Base-by-base conservation (phyloP, 2,888 invertebrate species). In the Sarcophaga rosellei region DNA sequence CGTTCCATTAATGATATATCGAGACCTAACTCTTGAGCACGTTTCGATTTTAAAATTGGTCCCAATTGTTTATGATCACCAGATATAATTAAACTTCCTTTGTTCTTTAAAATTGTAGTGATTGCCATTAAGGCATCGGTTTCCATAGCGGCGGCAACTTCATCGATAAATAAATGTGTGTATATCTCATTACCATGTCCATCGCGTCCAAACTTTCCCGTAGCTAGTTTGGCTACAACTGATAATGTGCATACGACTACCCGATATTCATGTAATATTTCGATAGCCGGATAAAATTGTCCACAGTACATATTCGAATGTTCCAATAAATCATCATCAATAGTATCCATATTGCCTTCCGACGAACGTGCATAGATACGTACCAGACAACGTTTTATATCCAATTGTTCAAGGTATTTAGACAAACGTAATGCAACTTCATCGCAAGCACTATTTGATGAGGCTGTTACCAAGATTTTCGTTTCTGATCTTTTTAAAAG, bases 31-130 rank as follows among this genome's bases (percentile, higher is more conserved):
- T 81, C 78, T 2, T 88, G 85, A 90, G 91, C 91, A 1, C 88
- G 88, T 81, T 90, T 90, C 0, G 94, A 94, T 73, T 90, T 89
- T 11, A 95, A 90, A 0, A 95, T 94, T 3, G 97, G 96, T 0
- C 96, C 96, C 66, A 97, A 93, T 91, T 97, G 97, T 88, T 95
- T 93, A 2, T 96, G 96, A 93, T 97, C 97, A 1, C 97, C 97
- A 45, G 81, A 73, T 68, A 86, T 68, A 74, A 78, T 81, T 25
- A 86, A 62, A 61, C 66, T 53, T 4, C 81, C 74, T 17, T 73
- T 44, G 1, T 68, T 23, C 8, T 45, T 68, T 69, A 86, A 65
- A 65, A 81, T 61, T 25, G 75, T 21, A 5, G 86, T 66, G 23
- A 89, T 77, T 3, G 95, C 95, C 89, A 96, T 94, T 65, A 95